Evolutionary conservation across 2,888 invertebrate genomes (phyloP).

Genomic region (Phyllotreta striolata): DNA sequence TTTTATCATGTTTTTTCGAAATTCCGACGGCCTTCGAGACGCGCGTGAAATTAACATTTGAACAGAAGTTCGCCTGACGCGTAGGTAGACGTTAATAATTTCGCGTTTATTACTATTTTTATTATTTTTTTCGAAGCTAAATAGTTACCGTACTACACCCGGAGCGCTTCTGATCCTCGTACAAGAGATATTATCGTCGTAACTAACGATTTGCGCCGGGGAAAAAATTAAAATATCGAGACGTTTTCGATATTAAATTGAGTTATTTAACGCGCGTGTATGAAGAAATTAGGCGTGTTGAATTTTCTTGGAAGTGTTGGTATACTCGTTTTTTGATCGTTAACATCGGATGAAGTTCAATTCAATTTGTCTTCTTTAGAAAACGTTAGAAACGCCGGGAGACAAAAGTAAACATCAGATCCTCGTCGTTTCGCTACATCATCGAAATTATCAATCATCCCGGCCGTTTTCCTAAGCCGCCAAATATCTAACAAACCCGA

Average conservation of each 20-base stretch:
- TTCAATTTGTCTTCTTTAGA: constrained; percentile 19
- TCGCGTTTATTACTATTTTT: no score
- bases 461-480: constrained; percentile 29
- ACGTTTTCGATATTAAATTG: background rate
- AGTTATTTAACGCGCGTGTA: no score
- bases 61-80: constrained; percentile 27
- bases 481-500: constrained; percentile 34
- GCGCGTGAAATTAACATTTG: constrained; percentile 25
- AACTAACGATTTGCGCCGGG: constrained; percentile 5
- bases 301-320: background rate
- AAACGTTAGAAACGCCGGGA: background rate
- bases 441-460: constrained; percentile 36
- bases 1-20: constrained; percentile 33
- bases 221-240: background rate
- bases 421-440: constrained; percentile 18
- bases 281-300: background rate
- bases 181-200: constrained; percentile 6
- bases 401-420: constrained; percentile 13
- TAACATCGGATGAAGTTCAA: background rate
- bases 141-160: constrained; percentile 10
- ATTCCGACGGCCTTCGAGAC: constrained; percentile 25
- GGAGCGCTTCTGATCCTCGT: constrained; percentile 10
- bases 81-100: constrained; percentile 27
- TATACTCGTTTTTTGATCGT: constrained; percentile 2
- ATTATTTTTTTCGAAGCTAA: constrained; percentile 14